A percentile compares a stretch with the other conserved stretches of the same genome.
phyloP scores from a whole-genome alignment of 1,140 invertebrate genomes.

The Pseudobourletiella spinata region DNA sequence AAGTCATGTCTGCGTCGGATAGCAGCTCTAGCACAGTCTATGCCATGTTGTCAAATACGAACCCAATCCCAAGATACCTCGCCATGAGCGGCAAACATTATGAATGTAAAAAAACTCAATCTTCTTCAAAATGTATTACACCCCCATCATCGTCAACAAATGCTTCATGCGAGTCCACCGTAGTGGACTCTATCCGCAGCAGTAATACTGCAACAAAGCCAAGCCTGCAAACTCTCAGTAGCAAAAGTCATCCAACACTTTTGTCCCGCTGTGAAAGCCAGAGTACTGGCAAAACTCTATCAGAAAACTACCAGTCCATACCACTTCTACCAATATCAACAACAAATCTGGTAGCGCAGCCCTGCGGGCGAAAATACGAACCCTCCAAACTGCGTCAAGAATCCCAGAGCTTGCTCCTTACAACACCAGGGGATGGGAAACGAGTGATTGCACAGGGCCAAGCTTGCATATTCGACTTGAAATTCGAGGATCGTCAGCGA shows the following conservation, averaged over 20 bases:
- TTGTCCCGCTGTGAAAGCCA: too few relatives aligned
- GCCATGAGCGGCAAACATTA: too few relatives aligned
- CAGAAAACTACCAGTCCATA: background rate
- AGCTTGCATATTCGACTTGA: slow-evolving; percentile 11
- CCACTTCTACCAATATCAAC: background rate
- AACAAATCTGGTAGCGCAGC: background rate
- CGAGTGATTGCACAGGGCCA: background rate
- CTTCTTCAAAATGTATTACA: too few relatives aligned
- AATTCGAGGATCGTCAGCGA: slow-evolving; percentile 17
- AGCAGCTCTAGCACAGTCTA: slow-evolving; percentile 1
- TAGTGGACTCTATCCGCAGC: too few relatives aligned
- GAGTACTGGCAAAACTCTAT: too few relatives aligned
- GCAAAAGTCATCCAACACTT: too few relatives aligned
- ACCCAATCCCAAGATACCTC: too few relatives aligned
- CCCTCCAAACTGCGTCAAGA: background rate
- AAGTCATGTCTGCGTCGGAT: background rate
- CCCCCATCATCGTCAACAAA: background rate
- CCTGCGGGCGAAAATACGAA: background rate
- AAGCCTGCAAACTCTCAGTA: too few relatives aligned
- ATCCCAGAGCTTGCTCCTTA: background rate
- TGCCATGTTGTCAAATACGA: background rate
- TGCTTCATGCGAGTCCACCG: too few relatives aligned
- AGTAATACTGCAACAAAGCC: too few relatives aligned
- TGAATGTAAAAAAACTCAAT: too few relatives aligned
- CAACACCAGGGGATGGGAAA: background rate